These are phyloP conservation scores for Notamacropus eugenii DNA, from an alignment of 2,797 vertebrate genomes.

Conservation along the genomic window DNA sequence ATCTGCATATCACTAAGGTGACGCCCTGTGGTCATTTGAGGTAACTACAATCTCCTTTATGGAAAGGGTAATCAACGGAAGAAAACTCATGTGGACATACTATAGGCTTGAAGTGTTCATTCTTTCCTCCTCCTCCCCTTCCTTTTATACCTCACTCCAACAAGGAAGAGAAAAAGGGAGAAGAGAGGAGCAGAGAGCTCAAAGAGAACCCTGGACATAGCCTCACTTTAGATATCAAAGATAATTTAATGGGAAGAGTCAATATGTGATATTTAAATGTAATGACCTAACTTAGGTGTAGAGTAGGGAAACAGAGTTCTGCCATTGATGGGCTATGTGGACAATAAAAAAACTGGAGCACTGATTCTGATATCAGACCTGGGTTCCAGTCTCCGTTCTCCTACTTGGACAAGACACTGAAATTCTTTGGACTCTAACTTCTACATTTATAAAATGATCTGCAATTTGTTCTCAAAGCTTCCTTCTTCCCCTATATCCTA, in stretches of 20 bases:
- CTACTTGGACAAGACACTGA: background rate
- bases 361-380: background rate
- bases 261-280: background rate
- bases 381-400: background rate
- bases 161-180: background rate
- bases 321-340: accelerated
- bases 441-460: background rate
- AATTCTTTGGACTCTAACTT: background rate
- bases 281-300: background rate
- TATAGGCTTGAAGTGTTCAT: background rate
- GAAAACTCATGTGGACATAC: background rate
- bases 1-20: conserved; percentile 42
- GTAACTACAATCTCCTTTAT: conserved; percentile 23
- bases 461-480: background rate
- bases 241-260: background rate
- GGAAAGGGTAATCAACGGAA: background rate
- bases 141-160: background rate
- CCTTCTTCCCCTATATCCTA: background rate
- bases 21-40: conserved; percentile 23
- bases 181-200: background rate
- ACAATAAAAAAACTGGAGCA: background rate
- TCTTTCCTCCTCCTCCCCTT: too few relatives aligned
- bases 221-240: background rate
- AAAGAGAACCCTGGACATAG: background rate
- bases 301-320: background rate